Conservation (phyloP, 1,140 invertebrate genomes). For the Teleogryllus occipitalis region DNA sequence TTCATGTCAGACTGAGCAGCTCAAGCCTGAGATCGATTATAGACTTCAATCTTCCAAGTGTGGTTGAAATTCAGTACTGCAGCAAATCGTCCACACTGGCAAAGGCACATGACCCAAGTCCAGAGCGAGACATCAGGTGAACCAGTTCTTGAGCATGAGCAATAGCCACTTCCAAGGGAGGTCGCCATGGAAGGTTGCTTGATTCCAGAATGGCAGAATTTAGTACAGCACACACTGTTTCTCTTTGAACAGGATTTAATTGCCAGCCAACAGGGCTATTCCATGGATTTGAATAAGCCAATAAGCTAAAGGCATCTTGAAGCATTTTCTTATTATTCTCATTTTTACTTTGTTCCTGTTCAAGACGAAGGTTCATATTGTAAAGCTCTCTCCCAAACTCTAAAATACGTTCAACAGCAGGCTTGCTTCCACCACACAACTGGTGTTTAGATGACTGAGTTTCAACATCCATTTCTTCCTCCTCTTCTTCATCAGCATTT, state of each 20-base stretch:
- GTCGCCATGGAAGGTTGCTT: constrained; percentile 76
- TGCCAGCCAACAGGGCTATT: constrained; percentile 92
- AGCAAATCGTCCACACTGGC: constrained; percentile 66
- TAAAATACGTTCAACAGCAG: constrained; percentile 82
- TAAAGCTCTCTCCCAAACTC: constrained; percentile 91
- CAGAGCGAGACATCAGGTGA: constrained; percentile 78
- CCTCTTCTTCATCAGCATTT: constrained; percentile 48
- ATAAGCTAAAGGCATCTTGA: constrained; percentile 93
- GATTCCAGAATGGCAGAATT: constrained; percentile 96
- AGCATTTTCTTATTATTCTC: constrained; percentile 89
- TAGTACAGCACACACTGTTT: constrained; percentile 87
- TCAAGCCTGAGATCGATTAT: neutral
- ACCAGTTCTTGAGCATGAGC: constrained; percentile 82
- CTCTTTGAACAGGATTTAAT: constrained; percentile 82
- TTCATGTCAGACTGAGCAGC: neutral
- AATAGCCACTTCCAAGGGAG: constrained; percentile 84
- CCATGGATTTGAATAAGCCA: constrained; percentile 97
- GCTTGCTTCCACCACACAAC: constrained; percentile 65
- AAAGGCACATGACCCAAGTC: constrained; percentile 90
- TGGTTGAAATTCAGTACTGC: constrained; percentile 42
- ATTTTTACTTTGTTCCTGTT: constrained; percentile 72
- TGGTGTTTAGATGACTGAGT: constrained; percentile 33
- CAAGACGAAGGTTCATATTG: constrained; percentile 76
- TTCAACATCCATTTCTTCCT: constrained; percentile 36
- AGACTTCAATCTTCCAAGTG: neutral